Evolutionary conservation across 2,113 vertebrate species (phyloP), one percentile per base, ranked within the genome.

Genomic region (Piliocolobus tephrosceles): DNA sequence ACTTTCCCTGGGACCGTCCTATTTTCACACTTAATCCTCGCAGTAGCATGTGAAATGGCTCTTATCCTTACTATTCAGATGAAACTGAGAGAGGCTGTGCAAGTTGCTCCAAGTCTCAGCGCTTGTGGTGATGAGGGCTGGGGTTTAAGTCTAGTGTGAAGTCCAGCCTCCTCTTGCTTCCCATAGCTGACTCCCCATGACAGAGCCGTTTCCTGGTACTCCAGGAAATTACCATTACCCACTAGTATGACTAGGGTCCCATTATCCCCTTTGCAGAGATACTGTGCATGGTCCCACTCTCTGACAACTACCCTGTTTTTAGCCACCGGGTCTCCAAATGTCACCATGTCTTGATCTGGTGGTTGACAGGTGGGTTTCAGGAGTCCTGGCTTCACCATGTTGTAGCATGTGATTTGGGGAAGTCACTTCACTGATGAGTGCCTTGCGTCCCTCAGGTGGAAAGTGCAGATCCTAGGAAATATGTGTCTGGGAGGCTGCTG

Each of bases 401-500:
- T 23, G 38, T 3, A 40, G 58, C 25, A 7, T 23, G 73, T 50
- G 57, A 52, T 30, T 32, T 38, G 75, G 57, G 20, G 2, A 57
- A 5, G 3, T 22, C 73, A 58, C 18, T 4, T 76, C 14, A 12
- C 7, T 20, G 38, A 50, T 10, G 9, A 1, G 45, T 18, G 30
- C 11, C 64, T 43, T 23, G 32, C 30, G 30, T n/a, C 66, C 10
- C n/a, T 55, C 8, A 1, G 17, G 12, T 76, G 88, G 9, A 5
- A 17, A 25, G 43, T 25, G 79, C 27, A 22, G 17, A 55, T 9
- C 35, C n/a, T 8, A 3, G 6, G 35, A 47, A 17, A 11, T 3
- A 18, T 2, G 17, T 1, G 6, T 18, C 45, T 58, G 23, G 1
- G 40, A 76, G 25, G 17, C 20, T 47, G 20, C 25, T 0, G 2